Base-by-base conservation (phyloP, 2,113 vertebrate species). In the Python bivittatus region DNA sequence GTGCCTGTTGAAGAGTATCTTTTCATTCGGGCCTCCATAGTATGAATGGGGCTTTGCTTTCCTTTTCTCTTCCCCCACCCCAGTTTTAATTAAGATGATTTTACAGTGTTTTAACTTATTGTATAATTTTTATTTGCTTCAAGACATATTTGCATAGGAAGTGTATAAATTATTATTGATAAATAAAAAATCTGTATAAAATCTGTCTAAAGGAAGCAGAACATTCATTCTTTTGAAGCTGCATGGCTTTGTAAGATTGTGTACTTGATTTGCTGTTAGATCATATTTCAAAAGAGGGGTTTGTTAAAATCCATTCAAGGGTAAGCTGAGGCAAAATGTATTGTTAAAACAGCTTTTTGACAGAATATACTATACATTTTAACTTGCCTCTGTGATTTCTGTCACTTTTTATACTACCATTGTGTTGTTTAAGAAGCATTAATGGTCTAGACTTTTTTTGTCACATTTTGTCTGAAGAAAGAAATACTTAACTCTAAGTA, bases 241-340 rank as follows among this genome's bases (percentile, higher is more conserved):
- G 95, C 96, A 44, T 91, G 94, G 96, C 94, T 95, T 96, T 95
- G 94, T 93, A 95, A 95, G 95, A 97, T 68, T 92, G 86, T 96
- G 94, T 61, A 91, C 95, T 96, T 97, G 96, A 90, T 96, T 94
- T 96, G 94, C 93, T 93, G 92, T 96, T 96, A 96, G 93, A 96
- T 96, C 90, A 92, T 92, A 93, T 93, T 95, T 96, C 17, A 79
- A 95, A 96, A 96, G 95, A 96, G 84, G 94, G 92, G 93, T 94
- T 95, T 96, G 95, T 97, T 95, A 96, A 94, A 96, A 94, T 94
- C 93, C 95, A 60, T 89, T 90, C 64, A 29, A 93, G 95, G 96
- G 96, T 96, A 84, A 93, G 86, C 92, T 93, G 97, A 97, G 96
- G 95, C 91, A 93, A 93, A 93, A 93, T 94, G 92, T 96, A 95